These are phyloP conservation scores for Phyllotis vaccarum DNA, from an alignment of 2,797 vertebrate genomes.

Conservation along the genomic window DNA sequence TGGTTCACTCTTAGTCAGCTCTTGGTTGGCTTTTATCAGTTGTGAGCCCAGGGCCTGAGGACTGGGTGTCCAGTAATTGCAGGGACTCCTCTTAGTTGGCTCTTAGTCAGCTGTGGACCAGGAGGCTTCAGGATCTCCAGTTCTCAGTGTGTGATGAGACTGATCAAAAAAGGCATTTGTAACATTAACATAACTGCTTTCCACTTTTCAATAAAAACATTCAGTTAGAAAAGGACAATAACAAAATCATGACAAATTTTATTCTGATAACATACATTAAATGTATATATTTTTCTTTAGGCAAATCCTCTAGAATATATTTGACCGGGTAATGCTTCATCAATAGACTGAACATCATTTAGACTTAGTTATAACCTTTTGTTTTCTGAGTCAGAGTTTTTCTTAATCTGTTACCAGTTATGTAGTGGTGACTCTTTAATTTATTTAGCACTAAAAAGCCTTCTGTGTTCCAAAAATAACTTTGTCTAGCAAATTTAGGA, in stretches of 20 bases:
- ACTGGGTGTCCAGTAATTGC: no score
- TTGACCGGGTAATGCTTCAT: neutral
- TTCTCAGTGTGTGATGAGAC: no score
- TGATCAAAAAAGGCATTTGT: conserved; percentile 70
- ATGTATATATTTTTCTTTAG: neutral
- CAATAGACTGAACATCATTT: neutral
- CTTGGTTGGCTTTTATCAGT: no score
- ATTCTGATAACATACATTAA: neutral
- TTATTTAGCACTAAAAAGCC: conserved; percentile 22
- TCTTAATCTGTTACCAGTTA: neutral
- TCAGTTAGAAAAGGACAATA: neutral
- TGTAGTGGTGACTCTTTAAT: neutral
- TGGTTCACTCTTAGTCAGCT: no score
- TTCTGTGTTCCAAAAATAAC: neutral
- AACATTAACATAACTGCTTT: neutral
- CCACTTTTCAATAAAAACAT: neutral
- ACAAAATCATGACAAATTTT: neutral
- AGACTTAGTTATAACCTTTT: neutral
- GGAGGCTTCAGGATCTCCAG: no score
- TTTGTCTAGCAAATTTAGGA: neutral
- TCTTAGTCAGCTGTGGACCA: no score
- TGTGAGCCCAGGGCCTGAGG: no score
- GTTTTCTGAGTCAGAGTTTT: neutral
- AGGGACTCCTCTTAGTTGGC: no score
- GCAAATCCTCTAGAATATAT: neutral